phyloP scores from a whole-genome alignment of 2,888 invertebrate species.

The Agonopterix arenella region DNA sequence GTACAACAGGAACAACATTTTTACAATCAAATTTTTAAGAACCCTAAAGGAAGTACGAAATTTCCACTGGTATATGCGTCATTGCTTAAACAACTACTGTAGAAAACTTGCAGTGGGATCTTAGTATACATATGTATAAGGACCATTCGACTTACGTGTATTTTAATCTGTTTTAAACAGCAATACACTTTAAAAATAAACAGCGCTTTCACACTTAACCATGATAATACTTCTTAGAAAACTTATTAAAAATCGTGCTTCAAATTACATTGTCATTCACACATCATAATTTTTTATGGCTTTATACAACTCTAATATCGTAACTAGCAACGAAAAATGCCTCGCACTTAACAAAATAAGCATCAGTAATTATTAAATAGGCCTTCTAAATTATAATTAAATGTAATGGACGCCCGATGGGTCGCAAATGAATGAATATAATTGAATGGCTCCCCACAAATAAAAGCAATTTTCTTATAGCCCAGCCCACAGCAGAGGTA shows the following conservation, averaged over 20 bases:
- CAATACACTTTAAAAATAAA: too few relatives aligned
- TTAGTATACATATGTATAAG: too few relatives aligned
- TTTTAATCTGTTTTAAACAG: too few relatives aligned
- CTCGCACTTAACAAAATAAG: slow-evolving; percentile 22
- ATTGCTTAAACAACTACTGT: too few relatives aligned
- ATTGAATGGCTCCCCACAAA: slow-evolving; percentile 64
- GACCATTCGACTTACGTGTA: too few relatives aligned
- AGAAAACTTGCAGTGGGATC: too few relatives aligned
- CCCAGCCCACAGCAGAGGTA: slow-evolving; percentile 45
- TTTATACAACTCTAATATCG: background rate
- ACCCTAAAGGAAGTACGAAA: too few relatives aligned
- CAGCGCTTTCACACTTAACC: too few relatives aligned
- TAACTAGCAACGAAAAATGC: slow-evolving; percentile 3
- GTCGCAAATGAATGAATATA: slow-evolving; percentile 60
- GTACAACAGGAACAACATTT: too few relatives aligned
- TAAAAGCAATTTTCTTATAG: slow-evolving; percentile 65
- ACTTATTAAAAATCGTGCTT: background rate
- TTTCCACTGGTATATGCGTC: too few relatives aligned
- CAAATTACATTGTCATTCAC: background rate
- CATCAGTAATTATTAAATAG: slow-evolving; percentile 38
- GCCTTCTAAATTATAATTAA: slow-evolving; percentile 58
- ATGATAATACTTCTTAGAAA: too few relatives aligned
- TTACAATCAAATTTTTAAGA: too few relatives aligned
- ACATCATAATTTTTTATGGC: background rate
- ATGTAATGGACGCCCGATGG: slow-evolving; percentile 58